Conservation (phyloP, 2,888 invertebrate species). For the Chydorus sphaericus region DNA sequence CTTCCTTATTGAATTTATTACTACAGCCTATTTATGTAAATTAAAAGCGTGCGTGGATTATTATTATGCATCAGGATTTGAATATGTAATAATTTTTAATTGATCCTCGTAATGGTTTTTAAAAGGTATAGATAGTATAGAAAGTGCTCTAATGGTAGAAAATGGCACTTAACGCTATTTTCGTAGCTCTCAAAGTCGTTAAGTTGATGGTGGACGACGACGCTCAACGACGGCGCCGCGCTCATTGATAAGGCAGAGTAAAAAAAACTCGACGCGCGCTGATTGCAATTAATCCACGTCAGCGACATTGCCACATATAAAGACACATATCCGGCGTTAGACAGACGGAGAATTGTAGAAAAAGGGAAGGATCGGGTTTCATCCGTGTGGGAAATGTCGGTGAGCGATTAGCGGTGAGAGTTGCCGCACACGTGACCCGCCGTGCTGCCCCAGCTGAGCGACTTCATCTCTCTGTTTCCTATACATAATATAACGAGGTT, state of each 20-base stretch:
- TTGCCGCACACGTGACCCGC: background rate
- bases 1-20: too few species aligned
- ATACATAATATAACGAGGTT: background rate
- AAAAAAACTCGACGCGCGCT: too few species aligned
- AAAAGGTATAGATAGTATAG: too few species aligned
- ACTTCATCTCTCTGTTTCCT: background rate
- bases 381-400: background rate
- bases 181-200: slow-evolving; percentile 1
- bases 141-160: too few species aligned
- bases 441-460: background rate
- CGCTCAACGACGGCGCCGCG: background rate
- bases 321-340: too few species aligned
- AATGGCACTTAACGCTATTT: too few species aligned
- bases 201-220: background rate
- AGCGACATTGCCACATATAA: background rate
- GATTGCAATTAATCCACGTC: slow-evolving; percentile 7
- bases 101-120: too few species aligned
- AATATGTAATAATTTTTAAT: too few species aligned
- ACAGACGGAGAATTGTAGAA: too few species aligned
- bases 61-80: too few species aligned
- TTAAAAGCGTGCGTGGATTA: too few species aligned
- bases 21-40: too few species aligned
- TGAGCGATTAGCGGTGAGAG: slow-evolving; percentile 4
- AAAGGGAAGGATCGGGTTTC: slow-evolving; percentile 4
- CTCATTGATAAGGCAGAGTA: background rate